Evolutionary conservation across 2,113 vertebrate species (phyloP), one percentile per base, ranked within the genome.

Genomic region (Trochalopteron elliotii): DNA sequence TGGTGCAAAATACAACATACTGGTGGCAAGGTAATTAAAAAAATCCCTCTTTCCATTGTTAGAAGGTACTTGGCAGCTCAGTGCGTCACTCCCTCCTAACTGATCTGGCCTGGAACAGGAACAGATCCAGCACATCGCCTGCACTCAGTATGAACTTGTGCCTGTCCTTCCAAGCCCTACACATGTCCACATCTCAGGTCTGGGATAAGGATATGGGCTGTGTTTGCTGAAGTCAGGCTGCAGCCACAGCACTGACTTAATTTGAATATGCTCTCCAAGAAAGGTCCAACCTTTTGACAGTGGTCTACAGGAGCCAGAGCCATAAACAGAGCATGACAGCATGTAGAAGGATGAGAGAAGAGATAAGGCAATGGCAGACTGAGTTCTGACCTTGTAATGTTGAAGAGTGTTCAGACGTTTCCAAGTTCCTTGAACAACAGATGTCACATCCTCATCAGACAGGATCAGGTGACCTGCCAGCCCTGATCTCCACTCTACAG

Each of bases 381-480:
- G 19, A 53, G n/a, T 53, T 81, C 96, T 95, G 55, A 99, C 99
- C 99, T 99, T 99, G 96, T 99, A 99, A 87, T 99, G 99, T 89
- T 99, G 99, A 84, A 99, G 96, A 1, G 99, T 99, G 95, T 99
- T 99, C 53, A 99, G 98, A 17, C 99, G 98, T 83, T 99, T 99
- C 99, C 99, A 99, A 75, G 98, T 98, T 64, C 99, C 99, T 96
- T 99, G 99, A 53, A 99, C 97, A 60, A 99, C 99, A 23, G 99
- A 99, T 0, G 99, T 99, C 94, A 99, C 97, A 57, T 99, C 99
- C 94, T 99, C 99, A 21, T 99, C 99, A 0, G 99, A 99, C 78
- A 99, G 98, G 92, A 99, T 99, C 83, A 99, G 99, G 70, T 99
- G 99, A 60, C 99, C 99, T 0, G 99, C 99, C 39, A 99, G 98